Conservation (phyloP, 1,140 invertebrate species). For the Drosophila miranda region DNA sequence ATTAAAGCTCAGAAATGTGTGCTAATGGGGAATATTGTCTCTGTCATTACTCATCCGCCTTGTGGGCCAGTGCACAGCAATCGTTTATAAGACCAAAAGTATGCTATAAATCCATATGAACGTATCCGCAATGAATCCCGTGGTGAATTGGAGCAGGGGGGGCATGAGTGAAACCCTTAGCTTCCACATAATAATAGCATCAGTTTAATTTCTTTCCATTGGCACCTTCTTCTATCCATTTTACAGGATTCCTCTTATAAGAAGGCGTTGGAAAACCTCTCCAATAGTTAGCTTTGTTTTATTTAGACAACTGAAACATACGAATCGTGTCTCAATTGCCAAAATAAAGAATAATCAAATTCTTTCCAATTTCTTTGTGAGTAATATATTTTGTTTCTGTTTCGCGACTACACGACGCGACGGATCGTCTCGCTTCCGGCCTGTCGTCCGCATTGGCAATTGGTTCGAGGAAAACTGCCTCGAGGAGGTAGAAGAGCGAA, state of each 20-base stretch:
- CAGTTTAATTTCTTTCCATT: too few species aligned
- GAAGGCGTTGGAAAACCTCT: too few species aligned
- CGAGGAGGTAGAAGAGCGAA: slow-evolving; percentile 45
- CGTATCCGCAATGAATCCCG: too few species aligned
- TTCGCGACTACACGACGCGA: slow-evolving; percentile 4
- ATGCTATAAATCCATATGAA: slow-evolving; percentile 7
- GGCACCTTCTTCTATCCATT: too few species aligned
- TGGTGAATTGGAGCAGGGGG: background rate
- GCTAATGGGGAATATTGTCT: slow-evolving; percentile 10
- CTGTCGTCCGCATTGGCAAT: slow-evolving; percentile 74
- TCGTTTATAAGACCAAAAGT: slow-evolving; percentile 15
- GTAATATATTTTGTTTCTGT: background rate
- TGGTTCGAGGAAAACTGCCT: slow-evolving; percentile 76
- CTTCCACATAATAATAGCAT: too few species aligned
- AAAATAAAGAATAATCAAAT: background rate
- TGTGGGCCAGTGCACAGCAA: slow-evolving; percentile 5
- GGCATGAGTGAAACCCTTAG: background rate
- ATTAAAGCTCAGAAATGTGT: slow-evolving; percentile 33
- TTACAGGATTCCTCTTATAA: too few species aligned
- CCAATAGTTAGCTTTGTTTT: too few species aligned
- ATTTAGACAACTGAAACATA: too few species aligned
- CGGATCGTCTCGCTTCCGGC: slow-evolving; percentile 58
- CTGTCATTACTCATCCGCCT: slow-evolving; percentile 55
- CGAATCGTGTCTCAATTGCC: too few species aligned
- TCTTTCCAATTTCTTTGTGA: background rate